Base-by-base conservation (phyloP, 2,888 invertebrate species). In the Diaphora mendica region DNA sequence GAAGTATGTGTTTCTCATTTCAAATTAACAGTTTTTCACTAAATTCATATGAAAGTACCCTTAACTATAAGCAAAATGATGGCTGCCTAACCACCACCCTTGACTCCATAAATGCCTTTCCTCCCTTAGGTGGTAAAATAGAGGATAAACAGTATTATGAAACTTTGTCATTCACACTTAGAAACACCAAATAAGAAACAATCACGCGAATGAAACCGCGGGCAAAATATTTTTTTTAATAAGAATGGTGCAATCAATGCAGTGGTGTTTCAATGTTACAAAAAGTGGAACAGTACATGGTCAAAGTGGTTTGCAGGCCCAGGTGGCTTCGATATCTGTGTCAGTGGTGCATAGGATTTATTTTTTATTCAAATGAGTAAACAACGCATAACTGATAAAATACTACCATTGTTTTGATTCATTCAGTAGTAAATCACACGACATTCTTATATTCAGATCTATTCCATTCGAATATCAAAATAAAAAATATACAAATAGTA, bases 271-370 rank as follows among this genome's bases (percentile, higher is more conserved):
- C 78, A 81, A 78, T 79, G 68, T 72, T 79, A 83, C 39, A 70
- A 77, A 72, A 84, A 81, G 84, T 87, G 69, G 84, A 82, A 78
- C 86, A 80, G 74, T 77, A 82, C 87, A 87, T 77, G 85, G 85
- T 80, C 84, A 80, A 76, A 78, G 74, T 71, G 72, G 68, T 79
- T 82, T 81, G 82, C 85, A 86, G 86, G 85, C 68, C 77, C 69
- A 77, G 65, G 76, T 74, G 69, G 72, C 69, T 71, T 30, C 67
- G 33, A 76, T 75, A 72, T 74, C 74, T 78, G 73, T 74, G 77
- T 74, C 81, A 80, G 73, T 73, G 77, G 73, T 79, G 74, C 81
- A 81, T 80, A 79, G 77, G 77, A 69, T 73, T 75, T 71, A 75
- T 70, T 70, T 35, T 71, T 84, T 79, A 67, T 70, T 68, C 39